phyloP scores from a whole-genome alignment of 2,888 invertebrate genomes.

The Therioaphis trifolii region DNA sequence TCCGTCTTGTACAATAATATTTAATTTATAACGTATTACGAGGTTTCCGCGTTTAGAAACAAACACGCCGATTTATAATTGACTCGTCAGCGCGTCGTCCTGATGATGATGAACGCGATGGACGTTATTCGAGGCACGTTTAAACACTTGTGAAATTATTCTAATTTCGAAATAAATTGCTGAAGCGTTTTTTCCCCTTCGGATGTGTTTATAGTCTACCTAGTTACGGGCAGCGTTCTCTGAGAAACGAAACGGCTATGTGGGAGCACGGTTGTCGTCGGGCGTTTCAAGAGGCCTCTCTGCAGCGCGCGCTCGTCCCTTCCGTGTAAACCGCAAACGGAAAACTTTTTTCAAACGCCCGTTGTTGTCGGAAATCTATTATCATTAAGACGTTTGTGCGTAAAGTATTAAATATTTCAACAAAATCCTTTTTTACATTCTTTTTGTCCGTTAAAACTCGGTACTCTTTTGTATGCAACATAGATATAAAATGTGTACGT shows the following conservation, averaged over 20 bases:
- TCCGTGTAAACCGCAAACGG: too few relatives aligned
- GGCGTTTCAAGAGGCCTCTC: background rate
- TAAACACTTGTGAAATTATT: slow-evolving; percentile 2
- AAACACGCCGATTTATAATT: background rate
- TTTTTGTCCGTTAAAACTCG: background rate
- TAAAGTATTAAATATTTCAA: background rate
- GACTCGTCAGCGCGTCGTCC: background rate
- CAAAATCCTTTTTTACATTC: background rate
- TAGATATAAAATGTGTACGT: too few relatives aligned
- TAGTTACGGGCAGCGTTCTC: background rate
- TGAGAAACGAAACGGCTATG: background rate
- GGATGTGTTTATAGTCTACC: background rate
- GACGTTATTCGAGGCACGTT: background rate
- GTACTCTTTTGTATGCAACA: too few relatives aligned
- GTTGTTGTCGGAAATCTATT: background rate
- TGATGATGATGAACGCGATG: background rate
- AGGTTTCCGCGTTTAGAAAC: background rate
- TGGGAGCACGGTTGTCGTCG: background rate
- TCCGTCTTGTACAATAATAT: background rate
- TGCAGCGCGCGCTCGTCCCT: background rate
- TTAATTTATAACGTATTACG: slow-evolving; percentile 11
- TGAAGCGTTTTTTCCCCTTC: background rate
- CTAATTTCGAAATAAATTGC: slow-evolving; percentile 11
- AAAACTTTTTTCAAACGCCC: background rate
- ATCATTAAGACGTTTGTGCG: background rate